Percentiles rank a stretch among this genome's conserved stretches.
Conservation (phyloP, 2,888 invertebrate species). For the Philereme vetulata region DNA sequence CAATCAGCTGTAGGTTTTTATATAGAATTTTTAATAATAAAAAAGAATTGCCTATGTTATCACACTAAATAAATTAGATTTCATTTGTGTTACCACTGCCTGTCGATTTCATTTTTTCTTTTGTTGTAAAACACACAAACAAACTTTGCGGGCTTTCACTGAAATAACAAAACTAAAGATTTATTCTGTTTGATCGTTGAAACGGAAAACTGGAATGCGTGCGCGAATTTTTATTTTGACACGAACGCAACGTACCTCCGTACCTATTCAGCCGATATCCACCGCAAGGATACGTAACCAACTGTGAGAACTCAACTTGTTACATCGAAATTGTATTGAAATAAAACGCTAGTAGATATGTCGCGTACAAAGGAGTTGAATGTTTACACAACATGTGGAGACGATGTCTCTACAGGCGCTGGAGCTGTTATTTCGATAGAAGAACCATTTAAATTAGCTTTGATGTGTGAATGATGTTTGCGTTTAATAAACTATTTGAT, state of each 20-base stretch:
- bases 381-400: slow-evolving; percentile 53
- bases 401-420: slow-evolving; percentile 46
- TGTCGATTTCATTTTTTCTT: slow-evolving; percentile 7
- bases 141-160: slow-evolving; percentile 17
- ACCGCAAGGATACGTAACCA: neutral
- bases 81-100: neutral
- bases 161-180: slow-evolving; percentile 27
- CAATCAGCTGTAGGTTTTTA: too few relatives aligned
- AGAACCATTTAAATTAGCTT: slow-evolving; percentile 69
- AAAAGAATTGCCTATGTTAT: too few relatives aligned
- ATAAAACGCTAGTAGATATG: slow-evolving; percentile 34
- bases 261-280: slow-evolving; percentile 4
- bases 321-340: slow-evolving; percentile 27
- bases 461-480: slow-evolving; percentile 65
- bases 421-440: slow-evolving; percentile 59
- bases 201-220: slow-evolving; percentile 11
- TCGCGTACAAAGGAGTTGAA: slow-evolving; percentile 45
- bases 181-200: slow-evolving; percentile 33
- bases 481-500: slow-evolving; percentile 45
- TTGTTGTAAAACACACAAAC: slow-evolving; percentile 12
- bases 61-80: neutral
- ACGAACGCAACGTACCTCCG: neutral
- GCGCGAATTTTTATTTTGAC: slow-evolving; percentile 12
- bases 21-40: too few relatives aligned
- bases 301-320: slow-evolving; percentile 2